phyloP scores from a whole-genome alignment of 2,888 invertebrate species.

The Microctonus hyperodae region DNA sequence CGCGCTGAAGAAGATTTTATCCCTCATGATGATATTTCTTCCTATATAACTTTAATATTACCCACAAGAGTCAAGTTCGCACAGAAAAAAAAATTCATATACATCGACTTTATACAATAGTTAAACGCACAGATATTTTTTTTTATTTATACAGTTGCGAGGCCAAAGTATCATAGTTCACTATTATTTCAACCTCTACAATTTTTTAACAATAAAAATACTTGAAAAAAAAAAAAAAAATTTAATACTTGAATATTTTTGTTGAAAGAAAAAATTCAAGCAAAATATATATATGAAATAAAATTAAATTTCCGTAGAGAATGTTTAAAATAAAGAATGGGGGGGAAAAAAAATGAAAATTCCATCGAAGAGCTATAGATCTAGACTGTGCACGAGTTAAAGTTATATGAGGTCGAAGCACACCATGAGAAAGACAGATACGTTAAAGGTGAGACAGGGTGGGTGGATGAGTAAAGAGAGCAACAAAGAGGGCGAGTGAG shows the following conservation, averaged over 20 bases:
- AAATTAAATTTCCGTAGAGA: not conserved
- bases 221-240: too few species aligned
- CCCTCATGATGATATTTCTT: conserved; percentile 30
- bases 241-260: too few species aligned
- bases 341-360: not conserved
- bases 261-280: too few species aligned
- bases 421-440: not conserved
- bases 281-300: too few species aligned
- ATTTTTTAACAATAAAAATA: not conserved
- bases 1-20: conserved; percentile 26
- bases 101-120: conserved; percentile 13
- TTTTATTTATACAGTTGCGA: not conserved
- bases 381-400: not conserved
- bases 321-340: not conserved
- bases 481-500: not conserved
- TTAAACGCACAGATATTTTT: conserved; percentile 12
- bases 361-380: not conserved
- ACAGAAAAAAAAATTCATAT: conserved; percentile 2
- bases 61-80: conserved; percentile 10
- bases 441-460: not conserved
- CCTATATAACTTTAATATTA: conserved; percentile 27
- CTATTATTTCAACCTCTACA: not conserved
- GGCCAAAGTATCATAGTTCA: not conserved
- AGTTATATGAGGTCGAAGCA: not conserved
- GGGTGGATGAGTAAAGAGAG: not conserved